These are phyloP conservation scores for Andrena praecox DNA, from an alignment of 2,888 invertebrate species.

Conservation along the genomic window DNA sequence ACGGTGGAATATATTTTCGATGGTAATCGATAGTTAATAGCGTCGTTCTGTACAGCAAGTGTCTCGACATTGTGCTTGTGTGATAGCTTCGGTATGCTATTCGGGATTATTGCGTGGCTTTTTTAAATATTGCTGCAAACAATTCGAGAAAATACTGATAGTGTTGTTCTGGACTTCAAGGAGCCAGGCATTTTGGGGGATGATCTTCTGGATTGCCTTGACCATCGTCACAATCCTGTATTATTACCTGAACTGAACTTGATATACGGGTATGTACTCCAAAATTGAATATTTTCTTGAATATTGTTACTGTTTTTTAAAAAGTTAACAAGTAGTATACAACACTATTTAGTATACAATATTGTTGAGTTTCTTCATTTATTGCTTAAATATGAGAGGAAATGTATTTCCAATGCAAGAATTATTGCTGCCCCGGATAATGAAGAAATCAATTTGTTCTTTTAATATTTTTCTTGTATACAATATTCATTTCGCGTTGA, in stretches of 20 bases:
- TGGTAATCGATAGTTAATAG: not conserved
- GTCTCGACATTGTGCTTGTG: not conserved
- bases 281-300: not conserved
- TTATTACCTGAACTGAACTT: not conserved
- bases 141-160: not conserved
- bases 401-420: not conserved
- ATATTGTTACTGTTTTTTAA: no score
- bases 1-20: not conserved
- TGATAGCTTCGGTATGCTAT: not conserved
- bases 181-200: not conserved
- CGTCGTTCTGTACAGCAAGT: not conserved
- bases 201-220: no score
- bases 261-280: not conserved
- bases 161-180: not conserved
- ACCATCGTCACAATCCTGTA: no score
- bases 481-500: constrained; percentile 2
- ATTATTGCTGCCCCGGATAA: not conserved
- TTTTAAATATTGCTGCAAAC: not conserved
- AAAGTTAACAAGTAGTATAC: no score
- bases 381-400: no score
- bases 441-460: not conserved
- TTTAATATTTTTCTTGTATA: not conserved
- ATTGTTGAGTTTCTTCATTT: no score
- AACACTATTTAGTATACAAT: no score
- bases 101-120: not conserved